phyloP scores from a whole-genome alignment of 2,888 invertebrate species.

The Ichneumoninae sp. region DNA sequence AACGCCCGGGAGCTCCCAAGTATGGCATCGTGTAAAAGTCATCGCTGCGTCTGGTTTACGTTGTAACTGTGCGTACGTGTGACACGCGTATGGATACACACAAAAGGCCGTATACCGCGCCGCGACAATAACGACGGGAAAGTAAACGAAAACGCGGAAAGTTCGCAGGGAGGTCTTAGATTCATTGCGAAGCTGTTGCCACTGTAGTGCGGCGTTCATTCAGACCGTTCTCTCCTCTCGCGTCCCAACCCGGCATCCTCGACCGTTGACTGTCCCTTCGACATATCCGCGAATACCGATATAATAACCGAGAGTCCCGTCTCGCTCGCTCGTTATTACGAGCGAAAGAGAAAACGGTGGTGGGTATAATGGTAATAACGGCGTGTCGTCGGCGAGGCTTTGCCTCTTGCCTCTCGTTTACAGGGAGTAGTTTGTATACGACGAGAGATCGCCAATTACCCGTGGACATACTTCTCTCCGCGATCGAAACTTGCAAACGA shows the following conservation, averaged over 20 bases:
- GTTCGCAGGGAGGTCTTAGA: slow-evolving; percentile 46
- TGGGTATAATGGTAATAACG: slow-evolving; percentile 59
- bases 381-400: slow-evolving; percentile 52
- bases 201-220: slow-evolving; percentile 18
- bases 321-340: slow-evolving; percentile 58
- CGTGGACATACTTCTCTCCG: slow-evolving; percentile 31
- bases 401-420: slow-evolving; percentile 38
- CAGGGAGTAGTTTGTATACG: slow-evolving; percentile 14
- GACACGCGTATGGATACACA: slow-evolving; percentile 32
- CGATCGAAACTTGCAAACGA: slow-evolving; percentile 39
- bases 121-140: slow-evolving; percentile 76
- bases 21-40: slow-evolving; percentile 66
- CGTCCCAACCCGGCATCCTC: background rate
- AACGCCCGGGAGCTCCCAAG: slow-evolving; percentile 72
- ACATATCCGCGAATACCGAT: slow-evolving; percentile 52
- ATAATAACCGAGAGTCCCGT: slow-evolving; percentile 47
- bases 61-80: slow-evolving; percentile 8
- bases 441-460: slow-evolving; percentile 40
- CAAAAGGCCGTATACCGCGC: background rate
- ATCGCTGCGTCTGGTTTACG: slow-evolving; percentile 14
- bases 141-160: slow-evolving; percentile 71
- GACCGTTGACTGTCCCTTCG: slow-evolving; percentile 1
- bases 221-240: background rate
- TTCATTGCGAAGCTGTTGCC: background rate
- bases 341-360: slow-evolving; percentile 68